phyloP scores from a whole-genome alignment of 2,888 invertebrate genomes.

The Dione juno region DNA sequence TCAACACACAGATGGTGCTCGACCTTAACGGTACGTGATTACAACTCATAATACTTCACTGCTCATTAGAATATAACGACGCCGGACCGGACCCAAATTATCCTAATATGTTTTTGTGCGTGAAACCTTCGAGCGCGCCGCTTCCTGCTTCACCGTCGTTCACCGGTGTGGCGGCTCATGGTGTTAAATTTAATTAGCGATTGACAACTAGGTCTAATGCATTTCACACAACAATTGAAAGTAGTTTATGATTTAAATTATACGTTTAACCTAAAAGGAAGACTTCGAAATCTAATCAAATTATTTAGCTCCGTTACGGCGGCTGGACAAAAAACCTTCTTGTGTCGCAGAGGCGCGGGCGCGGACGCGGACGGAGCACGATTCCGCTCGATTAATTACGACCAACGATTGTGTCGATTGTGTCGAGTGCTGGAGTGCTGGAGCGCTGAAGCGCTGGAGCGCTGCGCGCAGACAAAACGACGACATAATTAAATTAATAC shows the following conservation, averaged over 20 bases:
- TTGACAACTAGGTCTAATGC: background rate
- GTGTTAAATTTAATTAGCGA: background rate
- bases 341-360: background rate
- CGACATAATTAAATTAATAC: conserved; percentile 75
- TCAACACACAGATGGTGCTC: conserved; percentile 81
- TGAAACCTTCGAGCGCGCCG: conserved; percentile 35
- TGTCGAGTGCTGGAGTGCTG: too few relatives aligned
- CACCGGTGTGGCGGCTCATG: background rate
- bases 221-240: conserved; percentile 9
- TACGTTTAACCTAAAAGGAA: conserved; percentile 16
- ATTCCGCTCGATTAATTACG: conserved; percentile 46
- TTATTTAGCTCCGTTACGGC: conserved; percentile 29
- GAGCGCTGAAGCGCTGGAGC: background rate
- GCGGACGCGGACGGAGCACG: conserved; percentile 39
- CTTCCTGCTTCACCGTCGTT: conserved; percentile 30
- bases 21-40: conserved; percentile 76
- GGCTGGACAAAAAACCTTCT: conserved; percentile 32
- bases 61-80: conserved; percentile 56
- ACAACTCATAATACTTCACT: conserved; percentile 44
- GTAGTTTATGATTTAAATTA: conserved; percentile 15
- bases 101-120: conserved; percentile 60
- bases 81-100: conserved; percentile 49
- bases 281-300: conserved; percentile 35
- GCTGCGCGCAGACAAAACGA: conserved; percentile 63
- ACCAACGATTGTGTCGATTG: background rate